Percentiles rank a stretch among this genome's conserved stretches.
Evolutionary conservation across 2,113 vertebrate species (phyloP).

Genomic region (Canis aureus): DNA sequence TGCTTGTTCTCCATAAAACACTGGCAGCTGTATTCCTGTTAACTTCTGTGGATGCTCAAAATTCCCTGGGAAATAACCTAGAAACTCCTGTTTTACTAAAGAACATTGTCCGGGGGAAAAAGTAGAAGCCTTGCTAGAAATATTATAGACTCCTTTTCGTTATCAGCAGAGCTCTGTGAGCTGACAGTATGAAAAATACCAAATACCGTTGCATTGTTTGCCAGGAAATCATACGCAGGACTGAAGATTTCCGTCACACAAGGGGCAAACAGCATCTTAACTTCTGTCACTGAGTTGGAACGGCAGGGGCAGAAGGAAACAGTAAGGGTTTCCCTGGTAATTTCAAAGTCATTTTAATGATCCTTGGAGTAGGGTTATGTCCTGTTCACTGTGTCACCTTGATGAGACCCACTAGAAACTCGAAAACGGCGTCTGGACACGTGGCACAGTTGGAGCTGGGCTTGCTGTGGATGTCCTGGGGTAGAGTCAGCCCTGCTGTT

Average conservation of each 20-base stretch:
- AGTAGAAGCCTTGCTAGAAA: not conserved
- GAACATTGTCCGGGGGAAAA: not conserved
- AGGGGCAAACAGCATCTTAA: not conserved
- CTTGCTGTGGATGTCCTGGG: not conserved
- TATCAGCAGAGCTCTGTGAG: not conserved
- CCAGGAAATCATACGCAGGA: not conserved
- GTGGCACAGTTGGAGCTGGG: not conserved
- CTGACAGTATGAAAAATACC: not conserved
- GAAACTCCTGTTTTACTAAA: constrained; percentile 4
- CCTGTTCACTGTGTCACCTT: not conserved
- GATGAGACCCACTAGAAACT: constrained; percentile 28
- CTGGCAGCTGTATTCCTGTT: not conserved
- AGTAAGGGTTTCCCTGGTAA: not conserved
- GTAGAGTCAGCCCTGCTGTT: not conserved
- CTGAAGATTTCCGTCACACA: not conserved
- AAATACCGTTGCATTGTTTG: not conserved
- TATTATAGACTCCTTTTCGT: not conserved
- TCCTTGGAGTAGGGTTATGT: not conserved
- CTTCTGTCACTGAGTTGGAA: not conserved
- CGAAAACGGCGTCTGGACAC: not conserved
- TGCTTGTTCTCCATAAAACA: not conserved
- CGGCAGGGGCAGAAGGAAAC: not conserved
- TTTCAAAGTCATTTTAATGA: constrained; percentile 35
- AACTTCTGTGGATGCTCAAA: not conserved
- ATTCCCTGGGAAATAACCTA: constrained; percentile 13